Evolutionary conservation across 2,113 vertebrate genomes (phyloP).

Genomic region (Progne subis): DNA sequence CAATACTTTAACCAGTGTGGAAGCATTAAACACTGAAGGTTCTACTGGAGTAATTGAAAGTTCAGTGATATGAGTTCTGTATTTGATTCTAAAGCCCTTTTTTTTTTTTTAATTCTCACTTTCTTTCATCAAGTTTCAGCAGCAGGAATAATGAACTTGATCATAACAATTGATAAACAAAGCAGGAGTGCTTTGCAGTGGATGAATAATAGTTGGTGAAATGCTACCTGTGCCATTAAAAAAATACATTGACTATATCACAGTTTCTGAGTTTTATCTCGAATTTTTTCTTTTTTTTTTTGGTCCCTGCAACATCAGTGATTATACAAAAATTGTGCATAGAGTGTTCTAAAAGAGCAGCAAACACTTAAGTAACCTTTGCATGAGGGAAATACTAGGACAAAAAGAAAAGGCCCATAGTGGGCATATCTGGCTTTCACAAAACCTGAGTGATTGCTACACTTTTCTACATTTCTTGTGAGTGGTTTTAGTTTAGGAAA

Average conservation of each 20-base stretch:
- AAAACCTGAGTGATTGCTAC: background rate
- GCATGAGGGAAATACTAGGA: background rate
- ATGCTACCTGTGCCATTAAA: rapidly evolving
- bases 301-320: rapidly evolving
- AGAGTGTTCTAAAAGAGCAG: background rate
- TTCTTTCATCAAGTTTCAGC: background rate
- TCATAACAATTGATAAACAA: background rate
- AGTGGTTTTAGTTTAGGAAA: background rate
- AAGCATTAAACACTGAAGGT: background rate
- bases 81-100: background rate
- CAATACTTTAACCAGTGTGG: background rate
- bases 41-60: background rate
- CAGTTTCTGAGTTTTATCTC: background rate
- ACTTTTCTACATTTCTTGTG: background rate
- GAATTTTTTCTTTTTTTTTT: background rate
- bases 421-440: background rate
- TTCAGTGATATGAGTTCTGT: background rate
- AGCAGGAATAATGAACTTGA: background rate
- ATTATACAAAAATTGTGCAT: background rate
- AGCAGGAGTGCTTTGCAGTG: background rate
- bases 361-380: background rate
- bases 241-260: background rate
- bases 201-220: background rate
- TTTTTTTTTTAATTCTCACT: background rate
- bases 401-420: background rate